These are phyloP conservation scores for Theonella swinhoei DNA, from an alignment of 37 sponge, comb jelly and placozoan species.

Conservation along the genomic window DNA sequence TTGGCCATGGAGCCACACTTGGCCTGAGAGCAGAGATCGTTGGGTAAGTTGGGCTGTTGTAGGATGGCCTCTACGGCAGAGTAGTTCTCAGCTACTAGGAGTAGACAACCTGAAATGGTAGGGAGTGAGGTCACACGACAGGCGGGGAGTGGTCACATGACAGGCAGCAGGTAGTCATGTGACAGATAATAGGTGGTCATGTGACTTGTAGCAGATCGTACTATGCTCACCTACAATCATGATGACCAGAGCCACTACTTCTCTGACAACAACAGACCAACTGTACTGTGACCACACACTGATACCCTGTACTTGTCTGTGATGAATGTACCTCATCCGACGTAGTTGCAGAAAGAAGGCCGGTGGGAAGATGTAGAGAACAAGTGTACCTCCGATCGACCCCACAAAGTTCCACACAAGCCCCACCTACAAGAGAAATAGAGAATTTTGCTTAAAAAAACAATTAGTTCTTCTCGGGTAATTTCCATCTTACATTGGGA, in stretches of 20 bases:
- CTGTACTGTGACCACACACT: background rate
- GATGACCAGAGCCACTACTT: constrained; percentile 35
- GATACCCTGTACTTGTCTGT: background rate
- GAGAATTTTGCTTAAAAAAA: background rate
- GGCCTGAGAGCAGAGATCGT: background rate
- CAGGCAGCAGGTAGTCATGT: no score
- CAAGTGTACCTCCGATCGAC: constrained; percentile 58
- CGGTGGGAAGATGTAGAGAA: constrained; percentile 83
- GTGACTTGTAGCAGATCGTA: no score
- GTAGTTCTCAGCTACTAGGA: constrained; percentile 45
- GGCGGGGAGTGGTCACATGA: no score
- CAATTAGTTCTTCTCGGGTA: background rate
- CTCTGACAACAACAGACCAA: constrained; percentile 1
- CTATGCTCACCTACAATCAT: constrained; percentile 37
- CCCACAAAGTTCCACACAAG: constrained; percentile 82
- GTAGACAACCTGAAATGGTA: background rate
- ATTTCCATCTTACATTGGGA: constrained; percentile 47
- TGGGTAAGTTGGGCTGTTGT: background rate
- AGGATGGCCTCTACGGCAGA: constrained; percentile 12
- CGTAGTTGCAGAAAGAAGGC: constrained; percentile 72
- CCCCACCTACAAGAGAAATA: constrained; percentile 46
- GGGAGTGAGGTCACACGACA: no score
- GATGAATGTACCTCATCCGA: constrained; percentile 3
- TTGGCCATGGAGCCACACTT: background rate
- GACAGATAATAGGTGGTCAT: no score